Base-by-base conservation (phyloP, 2,888 invertebrate species). In the Eudasyphora cyanicolor region DNA sequence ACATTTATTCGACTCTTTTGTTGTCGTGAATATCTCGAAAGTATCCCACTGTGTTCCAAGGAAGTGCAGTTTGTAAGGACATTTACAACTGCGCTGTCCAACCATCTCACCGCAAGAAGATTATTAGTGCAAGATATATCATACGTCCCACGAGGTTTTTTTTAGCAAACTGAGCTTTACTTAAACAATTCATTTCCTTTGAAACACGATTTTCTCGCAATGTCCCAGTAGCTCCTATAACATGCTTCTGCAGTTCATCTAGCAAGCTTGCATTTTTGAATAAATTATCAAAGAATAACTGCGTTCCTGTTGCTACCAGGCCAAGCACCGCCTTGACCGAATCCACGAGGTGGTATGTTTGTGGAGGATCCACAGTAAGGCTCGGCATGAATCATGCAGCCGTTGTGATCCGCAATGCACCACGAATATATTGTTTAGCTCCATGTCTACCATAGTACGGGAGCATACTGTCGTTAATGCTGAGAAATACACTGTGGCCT, bases 291-390 rank as follows among this genome's bases (percentile, higher is more conserved):
- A n/a, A n/a, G n/a, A n/a, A n/a, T n/a, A n/a, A n/a, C n/a, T n/a
- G n/a, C n/a, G n/a, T n/a, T n/a, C n/a, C n/a, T n/a, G n/a, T n/a
- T n/a, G n/a, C 24, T 12, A 35, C 64, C 27, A 64, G 38, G 14
- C 64, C 64, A n/a, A 64, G 27, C 64, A 14, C 64, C 64, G 19
- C 64, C 64, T 29, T 64, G 64, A 7, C 29, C 64, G 29, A 29
- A 64, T 64, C 64, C 64, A 12, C 24, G 64, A 10, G 64, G 19
- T 27, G 29, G 24, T 64, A 64, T 64, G 12, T 54, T 6, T 54
- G 54, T 54, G 7, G 54, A 54, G 5, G 21, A 54, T 54, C 54
- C 54, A 54, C 54, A 54, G 14, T 21, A 54, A 19, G 54, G 54
- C 54, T 54, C 54, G 5, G 54, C 54, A 14, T 54, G 54, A 54